Evolutionary conservation across 2,113 vertebrate genomes (phyloP).

Genomic region (Malaclemys terrapin): DNA sequence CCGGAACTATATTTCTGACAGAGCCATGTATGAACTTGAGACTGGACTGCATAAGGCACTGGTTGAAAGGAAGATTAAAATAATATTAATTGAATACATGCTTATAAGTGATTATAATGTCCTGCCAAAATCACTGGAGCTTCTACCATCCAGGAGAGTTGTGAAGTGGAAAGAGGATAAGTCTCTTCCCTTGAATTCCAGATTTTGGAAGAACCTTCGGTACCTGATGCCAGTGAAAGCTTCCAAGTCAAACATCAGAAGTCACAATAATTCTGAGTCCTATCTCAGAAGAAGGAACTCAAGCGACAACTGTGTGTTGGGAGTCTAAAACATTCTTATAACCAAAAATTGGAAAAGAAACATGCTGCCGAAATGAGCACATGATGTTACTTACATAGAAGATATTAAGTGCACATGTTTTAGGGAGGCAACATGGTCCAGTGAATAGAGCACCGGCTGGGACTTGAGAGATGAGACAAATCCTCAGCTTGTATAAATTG

Average conservation of each 20-base stretch:
- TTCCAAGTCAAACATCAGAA: constrained; percentile 14
- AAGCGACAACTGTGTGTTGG: neutral
- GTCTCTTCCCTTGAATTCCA: constrained; percentile 78
- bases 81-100: constrained; percentile 87
- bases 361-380: neutral
- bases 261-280: neutral
- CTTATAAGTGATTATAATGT: constrained; percentile 47
- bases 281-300: neutral
- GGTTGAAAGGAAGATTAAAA: constrained; percentile 87
- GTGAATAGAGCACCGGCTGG: neutral
- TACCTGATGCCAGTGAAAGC: constrained; percentile 86
- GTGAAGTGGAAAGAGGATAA: constrained; percentile 85
- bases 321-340: neutral
- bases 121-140: constrained; percentile 82
- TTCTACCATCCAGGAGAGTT: constrained; percentile 80
- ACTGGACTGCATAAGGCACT: constrained; percentile 88
- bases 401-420: neutral
- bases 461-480: neutral
- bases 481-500: neutral
- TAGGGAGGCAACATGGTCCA: neutral
- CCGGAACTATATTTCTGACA: constrained; percentile 72
- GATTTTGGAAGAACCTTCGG: constrained; percentile 91
- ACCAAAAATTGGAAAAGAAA: neutral
- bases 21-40: constrained; percentile 81
- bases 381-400: neutral